Base-by-base conservation (phyloP, 2,797 vertebrate genomes). In the Acipenser transmontanus region DNA sequence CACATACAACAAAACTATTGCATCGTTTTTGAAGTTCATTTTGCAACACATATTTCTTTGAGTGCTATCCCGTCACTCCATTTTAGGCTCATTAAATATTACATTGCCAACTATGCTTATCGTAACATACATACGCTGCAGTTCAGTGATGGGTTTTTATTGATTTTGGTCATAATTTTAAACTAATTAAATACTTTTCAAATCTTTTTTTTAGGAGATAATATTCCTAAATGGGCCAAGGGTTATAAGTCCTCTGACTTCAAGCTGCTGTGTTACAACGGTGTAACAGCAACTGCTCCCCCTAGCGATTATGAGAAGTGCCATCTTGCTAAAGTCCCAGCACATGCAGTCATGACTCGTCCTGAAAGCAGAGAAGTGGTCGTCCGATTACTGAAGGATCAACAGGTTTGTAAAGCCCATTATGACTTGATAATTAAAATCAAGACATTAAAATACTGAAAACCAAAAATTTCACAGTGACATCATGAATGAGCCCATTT, bases 331-430 rank as follows among this genome's bases (percentile, higher is more conserved):
- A 0, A 0, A 0, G 93, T 92, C 14, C 92, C 95, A 0, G 89
- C 90, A 63, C 93, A 93, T 0, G 94, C 93, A 66, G 93, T 98
- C 61, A 67, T 98, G 61, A 84, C 93, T 0, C 91, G 90, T 0
- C 80, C 84, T 12, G 93, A 93, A 13, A 86, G 34, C 12, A 85
- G 69, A 1, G 0, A 0, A 0, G 10, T 73, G 0, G 89, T 97
- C 59, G 69, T 82, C 13, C 6, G 68, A 0, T 1, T 93, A 56
- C 84, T 98, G 71, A 66, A 71, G 48, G 73, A 67, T 0, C 92
- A 94, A 66, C 88, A 95, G 92, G 95, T 97, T 14, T 61, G 75
- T 13, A 13, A 52, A 6, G 2, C 7, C 7, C 7, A 9, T 64
- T 13, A 6, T 59, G 14, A 1, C 2, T 12, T 13, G 48, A 12